Conservation (phyloP, 2,888 invertebrate genomes). For the Linnaemya tessellans region DNA sequence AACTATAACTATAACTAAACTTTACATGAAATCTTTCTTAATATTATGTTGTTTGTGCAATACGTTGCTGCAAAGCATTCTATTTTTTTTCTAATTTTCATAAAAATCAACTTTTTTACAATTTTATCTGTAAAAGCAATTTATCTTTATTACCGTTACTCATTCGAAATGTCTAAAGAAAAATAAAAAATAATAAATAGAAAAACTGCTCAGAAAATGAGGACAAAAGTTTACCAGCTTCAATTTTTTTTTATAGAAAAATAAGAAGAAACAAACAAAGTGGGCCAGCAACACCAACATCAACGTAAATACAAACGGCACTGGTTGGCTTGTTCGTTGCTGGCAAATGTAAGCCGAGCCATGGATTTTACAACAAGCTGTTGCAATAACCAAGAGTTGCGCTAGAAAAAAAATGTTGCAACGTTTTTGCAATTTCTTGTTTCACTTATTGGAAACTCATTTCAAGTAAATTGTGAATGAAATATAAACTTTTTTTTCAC, state of each 20-base stretch:
- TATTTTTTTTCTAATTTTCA: conserved; percentile 19
- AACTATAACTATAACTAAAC: no score
- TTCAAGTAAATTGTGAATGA: conserved; percentile 39
- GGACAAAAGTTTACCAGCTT: conserved; percentile 62
- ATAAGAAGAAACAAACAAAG: conserved; percentile 29
- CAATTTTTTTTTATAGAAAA: conserved; percentile 1
- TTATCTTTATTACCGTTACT: conserved; percentile 56
- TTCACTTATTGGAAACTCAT: neutral
- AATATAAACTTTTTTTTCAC: neutral
- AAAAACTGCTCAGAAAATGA: conserved; percentile 48
- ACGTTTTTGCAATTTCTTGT: conserved; percentile 26
- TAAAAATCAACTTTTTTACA: conserved; percentile 43
- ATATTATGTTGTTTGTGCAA: conserved; percentile 16
- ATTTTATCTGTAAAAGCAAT: conserved; percentile 32
- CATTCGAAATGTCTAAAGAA: conserved; percentile 22
- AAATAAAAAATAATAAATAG: conserved; percentile 5
- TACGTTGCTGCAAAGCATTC: neutral
- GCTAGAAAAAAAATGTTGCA: conserved; percentile 29
- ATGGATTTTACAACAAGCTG: conserved; percentile 15
- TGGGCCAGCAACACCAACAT: conserved; percentile 39
- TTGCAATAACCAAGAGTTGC: conserved; percentile 35
- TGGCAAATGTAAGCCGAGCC: conserved; percentile 27
- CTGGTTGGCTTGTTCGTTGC: neutral
- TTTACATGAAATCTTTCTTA: neutral
- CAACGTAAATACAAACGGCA: neutral